phyloP scores from a whole-genome alignment of 2,888 invertebrate genomes.

The Amblyjoppa proteus region DNA sequence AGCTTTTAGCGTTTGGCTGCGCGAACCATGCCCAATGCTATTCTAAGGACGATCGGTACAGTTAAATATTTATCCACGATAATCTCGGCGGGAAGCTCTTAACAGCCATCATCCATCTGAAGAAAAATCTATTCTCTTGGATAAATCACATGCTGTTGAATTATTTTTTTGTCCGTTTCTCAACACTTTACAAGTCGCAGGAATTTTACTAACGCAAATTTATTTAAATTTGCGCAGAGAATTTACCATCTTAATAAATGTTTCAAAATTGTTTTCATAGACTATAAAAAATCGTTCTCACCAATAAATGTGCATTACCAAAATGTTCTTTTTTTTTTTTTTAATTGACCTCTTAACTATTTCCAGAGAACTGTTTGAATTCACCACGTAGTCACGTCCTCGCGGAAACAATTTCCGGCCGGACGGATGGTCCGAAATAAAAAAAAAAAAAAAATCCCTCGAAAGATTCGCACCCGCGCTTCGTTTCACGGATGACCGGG shows the following conservation, averaged over 20 bases:
- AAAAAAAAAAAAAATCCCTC: neutral
- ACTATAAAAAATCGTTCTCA: no score
- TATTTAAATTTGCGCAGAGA: no score
- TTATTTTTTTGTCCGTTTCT: neutral
- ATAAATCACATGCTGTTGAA: neutral
- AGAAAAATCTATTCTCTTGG: neutral
- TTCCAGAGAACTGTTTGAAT: neutral
- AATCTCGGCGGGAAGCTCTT: neutral
- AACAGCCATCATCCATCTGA: neutral
- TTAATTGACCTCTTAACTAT: no score
- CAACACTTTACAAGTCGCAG: no score
- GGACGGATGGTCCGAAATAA: no score
- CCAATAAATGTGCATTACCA: no score
- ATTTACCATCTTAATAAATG: no score
- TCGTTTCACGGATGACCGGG: constrained; percentile 38
- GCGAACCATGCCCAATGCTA: constrained; percentile 4
- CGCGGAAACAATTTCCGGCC: neutral
- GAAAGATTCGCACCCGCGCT: neutral
- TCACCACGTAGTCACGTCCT: neutral
- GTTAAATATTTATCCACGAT: constrained; percentile 55
- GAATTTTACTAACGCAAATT: no score
- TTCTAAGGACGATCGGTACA: constrained; percentile 30
- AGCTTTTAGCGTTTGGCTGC: constrained; percentile 48
- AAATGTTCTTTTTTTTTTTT: no score
- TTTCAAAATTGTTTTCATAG: no score